A percentile compares a stretch with the other conserved stretches of the same genome.
These are phyloP conservation scores for Sparus aurata DNA, from an alignment of 2,797 vertebrate genomes.

Conservation along the genomic window DNA sequence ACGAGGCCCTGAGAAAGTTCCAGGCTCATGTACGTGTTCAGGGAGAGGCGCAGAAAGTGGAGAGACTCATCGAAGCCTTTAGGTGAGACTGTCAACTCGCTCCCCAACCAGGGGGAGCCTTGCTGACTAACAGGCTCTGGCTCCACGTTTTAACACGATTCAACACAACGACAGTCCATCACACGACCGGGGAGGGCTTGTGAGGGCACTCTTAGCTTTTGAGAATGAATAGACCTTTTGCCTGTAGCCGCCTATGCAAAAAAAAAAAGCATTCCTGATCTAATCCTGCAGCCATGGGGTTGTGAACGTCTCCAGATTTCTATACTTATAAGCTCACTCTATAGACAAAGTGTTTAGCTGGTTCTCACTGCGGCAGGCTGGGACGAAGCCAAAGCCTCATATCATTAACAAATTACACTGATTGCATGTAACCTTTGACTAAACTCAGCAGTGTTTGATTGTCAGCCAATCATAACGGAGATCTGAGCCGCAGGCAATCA, in stretches of 20 bases:
- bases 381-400: slow-evolving; percentile 63
- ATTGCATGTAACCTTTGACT: slow-evolving; percentile 76
- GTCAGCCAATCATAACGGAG: slow-evolving; percentile 66
- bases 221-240: slow-evolving; percentile 48
- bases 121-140: slow-evolving; percentile 43
- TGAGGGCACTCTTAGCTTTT: slow-evolving; percentile 43
- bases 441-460: slow-evolving; percentile 70
- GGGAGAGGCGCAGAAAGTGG: slow-evolving; percentile 98
- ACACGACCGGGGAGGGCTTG: slow-evolving; percentile 38
- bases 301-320: slow-evolving; percentile 37
- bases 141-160: slow-evolving; percentile 45
- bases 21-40: slow-evolving; percentile 99
- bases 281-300: slow-evolving; percentile 39
- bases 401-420: slow-evolving; percentile 74
- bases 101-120: slow-evolving; percentile 21
- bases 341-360: slow-evolving; percentile 44
- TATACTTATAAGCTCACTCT: slow-evolving; percentile 54
- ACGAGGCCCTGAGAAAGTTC: slow-evolving; percentile 98
- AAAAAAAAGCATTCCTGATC: slow-evolving; percentile 34
- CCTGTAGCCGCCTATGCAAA: slow-evolving; percentile 58
- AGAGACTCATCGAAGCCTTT: slow-evolving; percentile 98
- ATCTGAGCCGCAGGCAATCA: slow-evolving; percentile 67
- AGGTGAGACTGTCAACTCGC: slow-evolving; percentile 86
- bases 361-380: slow-evolving; percentile 48
- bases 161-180: slow-evolving; percentile 43